Evolutionary conservation across 2,113 vertebrate genomes (phyloP), one percentile per base, ranked within the genome.

Genomic region (Hippocampus barbouri): DNA sequence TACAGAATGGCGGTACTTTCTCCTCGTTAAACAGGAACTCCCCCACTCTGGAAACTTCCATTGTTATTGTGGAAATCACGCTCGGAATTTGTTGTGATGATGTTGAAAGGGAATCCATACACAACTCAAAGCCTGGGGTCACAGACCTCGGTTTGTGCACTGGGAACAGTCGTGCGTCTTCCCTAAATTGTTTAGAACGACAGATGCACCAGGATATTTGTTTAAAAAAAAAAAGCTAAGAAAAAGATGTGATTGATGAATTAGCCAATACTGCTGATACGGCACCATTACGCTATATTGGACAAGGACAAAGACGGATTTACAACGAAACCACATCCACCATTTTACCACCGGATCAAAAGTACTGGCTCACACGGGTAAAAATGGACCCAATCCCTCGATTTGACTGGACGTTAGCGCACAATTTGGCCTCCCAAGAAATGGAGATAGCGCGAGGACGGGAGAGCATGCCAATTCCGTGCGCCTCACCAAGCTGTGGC

Each of bases 401-500:
- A 27, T 49, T 25, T 56, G 1, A 77, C 25, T 73, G 27, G 27
- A 61, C 27, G 15, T 30, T 7, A 27, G 7, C 11, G 56, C 40
- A 23, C 75, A 12, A 79, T 70, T 49, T 82, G 76, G 73, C 85
- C 87, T 89, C 80, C 82, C 82, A 85, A 89, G 83, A 87, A 87
- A 82, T 34, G 27, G 77, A 90, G 87, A 91, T 83, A 84, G 86
- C 70, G 74, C 84, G 84, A 71, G 74, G 84, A 83, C 15, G 84
- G 81, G 83, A 85, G 87, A 86, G 21, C 15, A 23, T 90, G 92
- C 89, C 89, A 92, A 83, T 88, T 88, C 71, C 86, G 83, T 86
- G 84, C 74, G 75, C 78, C 84, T 74, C 89, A 90, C 90, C 88
- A 87, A 87, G 85, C 87, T 80, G 81, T 60, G 87, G 86, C 86